Evolutionary conservation across 2,797 vertebrate genomes (phyloP).

Genomic region (Oceanodroma leucorhoa): DNA sequence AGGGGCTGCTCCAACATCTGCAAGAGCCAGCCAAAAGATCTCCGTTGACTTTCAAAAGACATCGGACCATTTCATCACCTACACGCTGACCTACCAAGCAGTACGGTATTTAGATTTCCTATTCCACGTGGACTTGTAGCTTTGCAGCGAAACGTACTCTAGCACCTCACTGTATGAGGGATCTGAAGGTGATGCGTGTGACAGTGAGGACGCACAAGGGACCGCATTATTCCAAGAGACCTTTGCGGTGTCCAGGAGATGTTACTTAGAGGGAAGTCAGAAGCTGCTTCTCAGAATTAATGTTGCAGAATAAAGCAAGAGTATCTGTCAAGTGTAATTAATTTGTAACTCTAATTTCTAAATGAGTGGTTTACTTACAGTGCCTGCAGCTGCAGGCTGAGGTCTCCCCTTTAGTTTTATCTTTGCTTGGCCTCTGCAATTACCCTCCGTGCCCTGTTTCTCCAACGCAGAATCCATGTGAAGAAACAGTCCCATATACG

Average conservation of each 20-base stretch:
- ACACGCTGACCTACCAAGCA: not conserved
- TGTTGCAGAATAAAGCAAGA: not conserved
- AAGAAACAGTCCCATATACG: not conserved
- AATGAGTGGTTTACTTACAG: not conserved
- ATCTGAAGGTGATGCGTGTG: rapidly evolving
- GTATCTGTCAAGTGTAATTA: not conserved
- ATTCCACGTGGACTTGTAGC: not conserved
- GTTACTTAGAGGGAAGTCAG: not conserved
- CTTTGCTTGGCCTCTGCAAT: not conserved
- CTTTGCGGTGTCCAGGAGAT: rapidly evolving
- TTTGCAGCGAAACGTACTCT: not conserved
- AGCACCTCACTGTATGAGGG: not conserved
- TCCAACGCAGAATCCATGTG: not conserved
- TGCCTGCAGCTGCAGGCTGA: not conserved
- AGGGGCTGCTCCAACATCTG: not conserved
- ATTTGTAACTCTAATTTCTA: not conserved
- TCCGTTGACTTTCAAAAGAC: not conserved
- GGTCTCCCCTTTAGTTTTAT: not conserved
- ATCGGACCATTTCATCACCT: not conserved
- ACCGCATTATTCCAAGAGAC: not conserved
- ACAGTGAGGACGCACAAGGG: not conserved
- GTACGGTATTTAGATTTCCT: not conserved
- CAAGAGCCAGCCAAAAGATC: not conserved
- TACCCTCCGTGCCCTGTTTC: not conserved
- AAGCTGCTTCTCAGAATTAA: not conserved